A percentile compares a stretch with the other conserved stretches of the same genome.
These are phyloP conservation scores for Toxostoma redivivum DNA, from an alignment of 2,113 vertebrate genomes.

Conservation along the genomic window DNA sequence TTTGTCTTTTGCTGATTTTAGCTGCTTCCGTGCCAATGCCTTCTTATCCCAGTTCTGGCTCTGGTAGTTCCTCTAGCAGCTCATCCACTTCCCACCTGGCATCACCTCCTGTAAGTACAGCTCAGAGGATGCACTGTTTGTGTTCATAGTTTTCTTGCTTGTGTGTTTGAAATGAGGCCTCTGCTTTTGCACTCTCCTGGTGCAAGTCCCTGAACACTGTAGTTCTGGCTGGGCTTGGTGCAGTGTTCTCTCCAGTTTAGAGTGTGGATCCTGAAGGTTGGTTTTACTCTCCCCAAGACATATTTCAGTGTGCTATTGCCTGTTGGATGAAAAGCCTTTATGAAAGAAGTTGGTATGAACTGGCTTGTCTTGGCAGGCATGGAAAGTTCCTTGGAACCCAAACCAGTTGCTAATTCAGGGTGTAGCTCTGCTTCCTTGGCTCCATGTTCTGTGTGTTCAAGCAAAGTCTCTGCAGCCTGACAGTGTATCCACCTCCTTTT, in stretches of 20 bases:
- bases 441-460: neutral
- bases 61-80: conserved; percentile 87
- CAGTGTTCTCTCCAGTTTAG: neutral
- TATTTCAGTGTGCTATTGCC: neutral
- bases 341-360: neutral
- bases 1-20: conserved; percentile 39
- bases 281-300: neutral
- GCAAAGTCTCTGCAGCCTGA: neutral
- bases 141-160: neutral
- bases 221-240: neutral
- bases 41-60: conserved; percentile 83
- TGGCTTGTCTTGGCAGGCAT: neutral
- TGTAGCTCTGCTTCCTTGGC: neutral
- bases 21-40: conserved; percentile 83
- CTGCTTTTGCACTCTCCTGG: neutral
- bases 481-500: neutral
- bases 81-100: conserved; percentile 89
- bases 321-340: neutral
- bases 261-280: neutral
- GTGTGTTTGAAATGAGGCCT: neutral
- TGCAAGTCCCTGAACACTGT: neutral
- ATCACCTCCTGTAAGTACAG: conserved; percentile 84
- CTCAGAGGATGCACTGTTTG: neutral
- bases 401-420: neutral
- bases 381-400: neutral